These are phyloP conservation scores for Epicampocera succincta DNA, from an alignment of 2,888 invertebrate species.

Conservation along the genomic window DNA sequence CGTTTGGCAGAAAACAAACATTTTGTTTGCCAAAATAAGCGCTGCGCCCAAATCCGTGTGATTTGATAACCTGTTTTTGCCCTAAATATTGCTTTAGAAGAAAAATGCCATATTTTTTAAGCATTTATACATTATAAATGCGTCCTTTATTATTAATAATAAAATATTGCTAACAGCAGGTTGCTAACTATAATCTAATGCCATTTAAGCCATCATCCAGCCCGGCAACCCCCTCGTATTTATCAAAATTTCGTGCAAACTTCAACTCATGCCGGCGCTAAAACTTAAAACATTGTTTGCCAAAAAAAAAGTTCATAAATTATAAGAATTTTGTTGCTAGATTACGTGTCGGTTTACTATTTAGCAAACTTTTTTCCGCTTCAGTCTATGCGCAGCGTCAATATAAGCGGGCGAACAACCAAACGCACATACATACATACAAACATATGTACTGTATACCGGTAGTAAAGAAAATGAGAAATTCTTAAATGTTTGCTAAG, in stretches of 20 bases:
- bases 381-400: too few relatives aligned
- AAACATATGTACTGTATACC: too few relatives aligned
- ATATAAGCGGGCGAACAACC: too few relatives aligned
- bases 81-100: too few relatives aligned
- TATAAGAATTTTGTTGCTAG: conserved; percentile 63
- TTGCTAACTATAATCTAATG: conserved; percentile 56
- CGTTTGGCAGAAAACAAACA: too few relatives aligned
- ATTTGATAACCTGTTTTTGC: too few relatives aligned
- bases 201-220: conserved; percentile 51
- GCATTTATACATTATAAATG: conserved; percentile 1
- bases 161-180: conserved; percentile 61
- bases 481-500: conserved; percentile 31
- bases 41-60: too few relatives aligned
- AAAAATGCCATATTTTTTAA: too few relatives aligned
- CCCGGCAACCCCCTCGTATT: conserved; percentile 39
- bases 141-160: conserved; percentile 42
- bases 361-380: conserved; percentile 4
- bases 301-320: conserved; percentile 58
- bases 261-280: neutral
- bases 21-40: too few relatives aligned
- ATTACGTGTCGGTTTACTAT: conserved; percentile 58
- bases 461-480: conserved; percentile 13
- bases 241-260: conserved; percentile 40
- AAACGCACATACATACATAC: too few relatives aligned
- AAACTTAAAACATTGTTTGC: conserved; percentile 41